Evolutionary conservation across 2,113 vertebrate genomes (phyloP), one percentile per base, ranked within the genome.

Genomic region (Phaethornis superciliosus): DNA sequence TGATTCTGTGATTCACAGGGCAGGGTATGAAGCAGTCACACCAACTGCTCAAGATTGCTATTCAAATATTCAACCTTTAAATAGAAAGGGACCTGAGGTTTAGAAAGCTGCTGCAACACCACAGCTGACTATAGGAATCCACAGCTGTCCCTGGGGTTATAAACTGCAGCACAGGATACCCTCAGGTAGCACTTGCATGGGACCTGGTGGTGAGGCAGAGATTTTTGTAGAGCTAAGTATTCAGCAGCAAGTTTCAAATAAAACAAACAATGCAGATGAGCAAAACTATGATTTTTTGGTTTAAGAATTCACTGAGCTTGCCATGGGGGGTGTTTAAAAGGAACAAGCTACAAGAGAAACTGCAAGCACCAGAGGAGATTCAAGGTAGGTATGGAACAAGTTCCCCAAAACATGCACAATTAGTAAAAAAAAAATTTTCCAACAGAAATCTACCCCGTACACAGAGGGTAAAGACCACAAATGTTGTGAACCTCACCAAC

Each of bases 21-120:
- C 19, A 17, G 15, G 19, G 6, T 32, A 58, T 0, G 5, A 67
- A 74, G 55, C 32, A 32, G 26, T 7, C 2, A 52, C 26, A 37
- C 2, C 9, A 30, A 12, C 12, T 5, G 18, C 40, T 4, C 30
- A 17, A 12, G 22, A 47, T 5, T 0, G 0, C 32, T 8, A 8
- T 7, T 1, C 10, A 18, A 27, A 55, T 5, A 59, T n/a, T n/a
- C n/a, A 79, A 5, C 21, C 64, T 18, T n/a, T 1, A 37, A 4
- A 46, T 27, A 21, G 23, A 10, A 56, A 33, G 6, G 18, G 16
- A 6, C 2, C 8, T 24, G 12, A 40, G n/a, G 44, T 63, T 75
- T 12, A 59, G 24, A 68, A 52, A 71, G 59, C 22, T 54, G 32
- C 26, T 69, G 51, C 49, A 44, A 33, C 58, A 32, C 33, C 28